A percentile compares a stretch with the other conserved stretches of the same genome.
These are phyloP conservation scores for Styela plicata DNA, from an alignment of 23 tunicate genomes.

Conservation along the genomic window DNA sequence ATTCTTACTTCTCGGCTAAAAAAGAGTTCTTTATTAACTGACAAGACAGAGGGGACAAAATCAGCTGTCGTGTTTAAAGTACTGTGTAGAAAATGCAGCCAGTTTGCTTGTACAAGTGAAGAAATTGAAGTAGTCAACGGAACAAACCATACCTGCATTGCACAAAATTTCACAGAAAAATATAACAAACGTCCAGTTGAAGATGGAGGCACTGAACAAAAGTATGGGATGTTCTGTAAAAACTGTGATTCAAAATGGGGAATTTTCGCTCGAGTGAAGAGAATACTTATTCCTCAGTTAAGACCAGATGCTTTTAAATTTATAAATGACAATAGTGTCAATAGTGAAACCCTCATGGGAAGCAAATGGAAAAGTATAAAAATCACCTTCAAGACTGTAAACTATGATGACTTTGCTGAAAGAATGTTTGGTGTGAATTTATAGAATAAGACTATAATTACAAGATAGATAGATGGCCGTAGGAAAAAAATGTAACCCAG, in stretches of 20 bases:
- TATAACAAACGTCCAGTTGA: not conserved
- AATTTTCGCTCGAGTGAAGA: not conserved
- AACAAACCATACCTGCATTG: conserved; percentile 16
- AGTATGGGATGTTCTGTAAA: not conserved
- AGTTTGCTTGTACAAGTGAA: not conserved
- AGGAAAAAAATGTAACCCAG: too few species aligned
- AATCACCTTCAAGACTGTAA: not conserved
- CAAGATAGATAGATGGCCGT: too few species aligned
- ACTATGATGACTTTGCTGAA: not conserved
- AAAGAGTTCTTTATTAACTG: not conserved
- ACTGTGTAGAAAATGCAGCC: conserved; percentile 3
- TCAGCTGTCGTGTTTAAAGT: not conserved
- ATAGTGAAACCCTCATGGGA: not conserved
- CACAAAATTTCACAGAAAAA: not conserved
- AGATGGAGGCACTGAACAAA: conserved; percentile 19
- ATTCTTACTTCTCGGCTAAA: not conserved
- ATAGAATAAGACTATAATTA: too few species aligned
- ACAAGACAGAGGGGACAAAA: not conserved
- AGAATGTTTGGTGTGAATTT: not conserved
- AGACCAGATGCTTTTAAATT: conserved; percentile 5
- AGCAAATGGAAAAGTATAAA: not conserved
- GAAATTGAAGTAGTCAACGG: not conserved
- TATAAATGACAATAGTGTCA: not conserved
- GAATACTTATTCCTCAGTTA: not conserved
- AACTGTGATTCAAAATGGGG: conserved; percentile 20